Conservation (phyloP, 2,113 vertebrate genomes). For the Apteryx owenii region DNA sequence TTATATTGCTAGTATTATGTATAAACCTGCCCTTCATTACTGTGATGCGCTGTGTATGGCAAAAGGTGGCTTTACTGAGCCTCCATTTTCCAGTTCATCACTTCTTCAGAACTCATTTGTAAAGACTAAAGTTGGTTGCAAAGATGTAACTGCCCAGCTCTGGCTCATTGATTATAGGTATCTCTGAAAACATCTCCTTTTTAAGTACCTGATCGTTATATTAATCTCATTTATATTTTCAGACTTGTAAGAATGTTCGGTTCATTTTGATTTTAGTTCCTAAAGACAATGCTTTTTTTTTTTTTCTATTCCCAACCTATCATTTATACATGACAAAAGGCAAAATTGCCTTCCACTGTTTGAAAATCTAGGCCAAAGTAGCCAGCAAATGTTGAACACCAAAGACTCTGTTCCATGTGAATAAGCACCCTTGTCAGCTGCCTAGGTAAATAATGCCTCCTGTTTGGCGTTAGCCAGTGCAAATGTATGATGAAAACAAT, state of each 20-base stretch:
- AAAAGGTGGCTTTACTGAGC: not conserved
- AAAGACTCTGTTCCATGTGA: slow-evolving; percentile 28
- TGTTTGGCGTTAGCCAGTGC: not conserved
- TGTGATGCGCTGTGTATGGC: not conserved
- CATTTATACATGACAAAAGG: not conserved
- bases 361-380: slow-evolving; percentile 57
- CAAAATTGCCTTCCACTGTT: slow-evolving; percentile 30
- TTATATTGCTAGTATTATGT: not conserved
- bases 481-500: slow-evolving; percentile 21
- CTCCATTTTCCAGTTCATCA: not conserved
- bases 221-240: not conserved
- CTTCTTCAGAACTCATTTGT: slow-evolving; percentile 15
- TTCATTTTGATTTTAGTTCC: not conserved
- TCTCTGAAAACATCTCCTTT: not conserved
- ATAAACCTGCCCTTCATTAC: not conserved
- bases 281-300: not conserved
- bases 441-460: not conserved
- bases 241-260: not conserved
- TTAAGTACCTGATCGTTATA: not conserved
- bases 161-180: not conserved
- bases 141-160: slow-evolving; percentile 3
- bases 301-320: not conserved
- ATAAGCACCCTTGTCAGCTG: slow-evolving; percentile 2
- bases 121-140: not conserved
- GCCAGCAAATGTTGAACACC: slow-evolving; percentile 22